phyloP scores from a whole-genome alignment of 2,888 invertebrate genomes.

The Drosophila tripunctata region DNA sequence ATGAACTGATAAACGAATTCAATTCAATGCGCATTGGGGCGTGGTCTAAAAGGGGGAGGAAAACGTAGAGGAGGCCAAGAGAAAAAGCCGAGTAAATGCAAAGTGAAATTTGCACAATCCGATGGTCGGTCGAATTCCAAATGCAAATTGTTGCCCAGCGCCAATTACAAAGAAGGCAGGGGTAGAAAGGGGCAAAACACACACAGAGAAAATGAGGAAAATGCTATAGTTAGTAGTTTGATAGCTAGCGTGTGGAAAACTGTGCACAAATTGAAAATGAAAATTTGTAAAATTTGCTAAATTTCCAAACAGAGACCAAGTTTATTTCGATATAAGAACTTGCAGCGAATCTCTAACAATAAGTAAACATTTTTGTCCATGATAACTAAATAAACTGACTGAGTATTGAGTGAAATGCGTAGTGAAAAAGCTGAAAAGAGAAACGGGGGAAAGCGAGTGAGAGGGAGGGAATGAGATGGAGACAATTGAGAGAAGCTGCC shows the following conservation, averaged over 20 bases:
- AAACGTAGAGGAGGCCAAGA: neutral
- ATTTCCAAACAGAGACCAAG: slow-evolving; percentile 13
- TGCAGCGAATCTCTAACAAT: slow-evolving; percentile 47
- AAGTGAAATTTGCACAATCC: slow-evolving; percentile 58
- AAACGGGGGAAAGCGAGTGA: neutral
- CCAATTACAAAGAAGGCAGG: slow-evolving; percentile 54
- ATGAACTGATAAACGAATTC: slow-evolving; percentile 65
- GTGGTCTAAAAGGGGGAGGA: neutral
- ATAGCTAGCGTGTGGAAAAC: slow-evolving; percentile 6
- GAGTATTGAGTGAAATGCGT: slow-evolving; percentile 13
- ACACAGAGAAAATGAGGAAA: neutral
- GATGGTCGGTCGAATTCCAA: slow-evolving; percentile 29
- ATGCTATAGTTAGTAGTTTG: neutral
- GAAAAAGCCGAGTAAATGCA: slow-evolving; percentile 12
- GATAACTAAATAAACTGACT: slow-evolving; percentile 72
- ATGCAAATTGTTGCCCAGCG: slow-evolving; percentile 45
- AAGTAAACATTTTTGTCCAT: slow-evolving; percentile 62
- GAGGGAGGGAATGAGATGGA: neutral
- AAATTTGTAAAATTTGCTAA: slow-evolving; percentile 37
- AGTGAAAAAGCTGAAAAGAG: neutral
- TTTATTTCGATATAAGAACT: slow-evolving; percentile 25
- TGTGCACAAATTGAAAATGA: slow-evolving; percentile 59
- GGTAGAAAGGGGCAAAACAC: slow-evolving; percentile 6
- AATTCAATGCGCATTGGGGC: slow-evolving; percentile 43
- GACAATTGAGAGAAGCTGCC: slow-evolving; percentile 11